Percentiles rank a stretch among this genome's conserved stretches.
Conservation (phyloP, 64 coral and sea anemone genomes). For the Cladopsammia gracilis region DNA sequence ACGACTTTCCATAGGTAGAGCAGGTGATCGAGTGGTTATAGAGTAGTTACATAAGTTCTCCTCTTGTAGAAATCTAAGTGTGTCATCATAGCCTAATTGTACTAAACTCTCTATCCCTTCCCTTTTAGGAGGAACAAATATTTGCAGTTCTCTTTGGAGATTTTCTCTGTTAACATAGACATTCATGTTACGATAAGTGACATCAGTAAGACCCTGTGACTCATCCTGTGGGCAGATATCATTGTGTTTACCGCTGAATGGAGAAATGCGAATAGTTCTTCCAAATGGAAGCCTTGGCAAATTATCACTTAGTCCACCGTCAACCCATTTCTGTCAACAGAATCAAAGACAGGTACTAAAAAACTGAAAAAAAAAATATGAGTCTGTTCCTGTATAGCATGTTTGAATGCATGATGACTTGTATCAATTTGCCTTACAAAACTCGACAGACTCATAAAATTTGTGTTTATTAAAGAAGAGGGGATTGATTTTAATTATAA, state of each 20-base stretch:
- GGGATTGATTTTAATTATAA: no score
- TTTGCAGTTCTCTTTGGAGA: conserved; percentile 84
- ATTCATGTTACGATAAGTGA: conserved; percentile 92
- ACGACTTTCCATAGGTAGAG: not conserved
- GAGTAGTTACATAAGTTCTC: conserved; percentile 69
- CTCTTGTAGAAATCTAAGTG: conserved; percentile 78
- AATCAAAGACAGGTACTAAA: conserved; percentile 8
- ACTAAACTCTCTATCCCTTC: conserved; percentile 89
- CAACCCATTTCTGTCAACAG: conserved; percentile 95
- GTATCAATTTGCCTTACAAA: no score
- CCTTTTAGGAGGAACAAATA: conserved; percentile 88
- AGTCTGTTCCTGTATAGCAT: no score
- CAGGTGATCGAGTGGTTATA: not conserved
- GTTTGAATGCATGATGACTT: no score
- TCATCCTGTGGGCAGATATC: conserved; percentile 93
- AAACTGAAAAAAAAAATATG: no score
- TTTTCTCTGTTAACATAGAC: conserved; percentile 90
- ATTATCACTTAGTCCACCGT: conserved; percentile 97
- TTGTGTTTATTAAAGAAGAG: no score
- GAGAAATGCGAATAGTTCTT: conserved; percentile 89
- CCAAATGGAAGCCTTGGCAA: conserved; percentile 89
- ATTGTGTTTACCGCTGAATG: conserved; percentile 91
- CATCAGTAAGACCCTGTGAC: conserved; percentile 76
- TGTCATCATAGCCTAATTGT: conserved; percentile 83
- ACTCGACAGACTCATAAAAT: no score